A percentile compares a stretch with the other conserved stretches of the same genome.
These are phyloP conservation scores for Macropis europaea DNA, from an alignment of 2,888 invertebrate species.

Conservation along the genomic window DNA sequence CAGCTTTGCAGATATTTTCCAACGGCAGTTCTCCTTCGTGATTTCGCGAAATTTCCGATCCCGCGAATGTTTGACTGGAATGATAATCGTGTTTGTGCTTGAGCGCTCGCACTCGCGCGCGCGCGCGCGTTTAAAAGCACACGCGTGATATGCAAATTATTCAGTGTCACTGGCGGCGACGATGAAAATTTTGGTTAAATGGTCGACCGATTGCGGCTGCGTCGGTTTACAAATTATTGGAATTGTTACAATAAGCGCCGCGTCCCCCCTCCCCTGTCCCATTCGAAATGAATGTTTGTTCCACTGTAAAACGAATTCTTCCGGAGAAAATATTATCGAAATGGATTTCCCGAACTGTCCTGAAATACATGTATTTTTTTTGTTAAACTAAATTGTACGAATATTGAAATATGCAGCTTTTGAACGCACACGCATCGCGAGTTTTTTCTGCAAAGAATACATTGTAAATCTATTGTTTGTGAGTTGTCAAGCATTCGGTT, in stretches of 20 bases:
- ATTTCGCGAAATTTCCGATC: not conserved
- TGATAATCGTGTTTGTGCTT: constrained; percentile 14
- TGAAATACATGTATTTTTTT: no score
- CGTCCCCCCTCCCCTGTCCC: not conserved
- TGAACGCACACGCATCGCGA: no score
- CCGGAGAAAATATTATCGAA: not conserved
- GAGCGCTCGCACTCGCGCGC: not conserved
- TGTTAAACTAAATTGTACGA: no score
- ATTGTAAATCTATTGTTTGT: no score
- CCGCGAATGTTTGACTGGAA: not conserved
- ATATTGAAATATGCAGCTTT: no score
- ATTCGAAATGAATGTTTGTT: not conserved
- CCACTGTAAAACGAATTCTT: not conserved
- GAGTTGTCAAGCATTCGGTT: no score
- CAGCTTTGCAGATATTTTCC: not conserved
- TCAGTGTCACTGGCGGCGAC: constrained; percentile 22
- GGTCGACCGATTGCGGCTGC: constrained; percentile 33
- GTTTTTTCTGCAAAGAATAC: no score
- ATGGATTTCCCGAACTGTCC: not conserved
- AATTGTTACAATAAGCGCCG: constrained; percentile 8
- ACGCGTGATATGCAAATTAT: constrained; percentile 19
- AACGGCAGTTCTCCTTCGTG: not conserved
- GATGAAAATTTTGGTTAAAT: constrained; percentile 43
- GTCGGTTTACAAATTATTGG: constrained; percentile 36
- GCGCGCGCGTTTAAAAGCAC: constrained; percentile 7